Base-by-base conservation (phyloP, 2,888 invertebrate species). In the Sisyra nigra region DNA sequence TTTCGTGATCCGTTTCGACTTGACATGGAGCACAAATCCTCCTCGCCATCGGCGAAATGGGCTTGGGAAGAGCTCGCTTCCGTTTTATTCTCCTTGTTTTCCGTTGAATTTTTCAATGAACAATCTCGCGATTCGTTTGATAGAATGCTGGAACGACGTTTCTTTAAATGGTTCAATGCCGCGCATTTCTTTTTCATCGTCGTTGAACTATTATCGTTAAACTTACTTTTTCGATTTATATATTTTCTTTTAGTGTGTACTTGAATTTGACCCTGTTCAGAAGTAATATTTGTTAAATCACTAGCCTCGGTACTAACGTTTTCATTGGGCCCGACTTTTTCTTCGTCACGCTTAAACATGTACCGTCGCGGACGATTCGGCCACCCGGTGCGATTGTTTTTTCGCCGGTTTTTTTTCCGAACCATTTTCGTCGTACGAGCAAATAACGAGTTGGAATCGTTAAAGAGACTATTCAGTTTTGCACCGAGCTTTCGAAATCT, bases 341-440 rank as follows among this genome's bases (percentile, higher is more conserved):
- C 44, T 11, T 45, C 45, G 24, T 40, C 44, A 42, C 66, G 66
- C 48, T 65, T 66, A 9, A 48, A 51, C n/a, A 47, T 32, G 5
- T 49, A 45, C 42, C 54, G 51, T 49, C 61, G 67, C 55, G 58
- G 68, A 54, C 71, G 69, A 57, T 65, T 67, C 0, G 87, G 87
- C 87, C 87, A 87, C 7, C 87, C 87, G 0, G 87, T 87, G 47
- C 75, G 68, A 59, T 86, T 86, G 58, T 77, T 77, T 62, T 80
- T 76, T 58, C 75, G 72, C 55, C 76, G 75, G 48, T 69, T 68
- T 41, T 67, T 62, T 37, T 72, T 70, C 9, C 65, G 60, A 11
- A 47, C 39, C 31, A 41, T 35, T 38, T 46, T 49, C 14, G 57
- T 24, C 24, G 24, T 24, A 3, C 24, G 54, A 9, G 35, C 8